These are phyloP conservation scores for Oegoconia quadripuncta DNA, from an alignment of 2,888 invertebrate genomes.

Conservation along the genomic window DNA sequence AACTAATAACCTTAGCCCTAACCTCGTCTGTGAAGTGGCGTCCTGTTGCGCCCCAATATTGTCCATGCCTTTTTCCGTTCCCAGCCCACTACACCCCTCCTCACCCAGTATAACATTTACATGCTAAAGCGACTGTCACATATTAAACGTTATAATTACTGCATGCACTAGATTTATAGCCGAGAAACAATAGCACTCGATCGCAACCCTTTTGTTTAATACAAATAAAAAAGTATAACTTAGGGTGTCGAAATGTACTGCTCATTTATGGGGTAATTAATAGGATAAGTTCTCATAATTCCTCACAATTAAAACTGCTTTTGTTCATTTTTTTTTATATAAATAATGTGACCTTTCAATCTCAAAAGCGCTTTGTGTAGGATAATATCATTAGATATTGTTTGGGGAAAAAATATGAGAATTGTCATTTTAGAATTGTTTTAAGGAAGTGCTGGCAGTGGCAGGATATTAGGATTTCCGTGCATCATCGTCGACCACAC, in stretches of 20 bases:
- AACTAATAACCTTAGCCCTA: conserved; percentile 37
- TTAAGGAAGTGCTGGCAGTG: no score
- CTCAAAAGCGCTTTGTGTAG: no score
- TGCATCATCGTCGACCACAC: no score
- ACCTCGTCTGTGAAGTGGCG: conserved; percentile 49
- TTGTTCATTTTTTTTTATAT: conserved; percentile 34
- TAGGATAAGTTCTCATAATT: conserved; percentile 69
- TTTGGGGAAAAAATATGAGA: no score
- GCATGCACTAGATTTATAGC: conserved; percentile 72
- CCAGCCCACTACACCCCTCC: conserved; percentile 63
- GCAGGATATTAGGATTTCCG: no score
- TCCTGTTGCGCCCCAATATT: conserved; percentile 64
- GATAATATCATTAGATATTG: no score
- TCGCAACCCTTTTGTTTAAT: conserved; percentile 62
- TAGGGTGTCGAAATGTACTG: conserved; percentile 48
- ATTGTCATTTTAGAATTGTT: no score
- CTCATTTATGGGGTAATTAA: conserved; percentile 75
- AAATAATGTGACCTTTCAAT: conserved; percentile 48
- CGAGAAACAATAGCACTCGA: conserved; percentile 63
- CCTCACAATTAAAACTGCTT: conserved; percentile 57
- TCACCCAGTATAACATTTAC: conserved; percentile 59
- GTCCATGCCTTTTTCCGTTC: conserved; percentile 43
- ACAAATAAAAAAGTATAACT: conserved; percentile 24
- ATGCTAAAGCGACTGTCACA: conserved; percentile 73
- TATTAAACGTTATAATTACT: conserved; percentile 72